Base-by-base conservation (phyloP, 2,113 vertebrate species). In the Charadrius vociferus region DNA sequence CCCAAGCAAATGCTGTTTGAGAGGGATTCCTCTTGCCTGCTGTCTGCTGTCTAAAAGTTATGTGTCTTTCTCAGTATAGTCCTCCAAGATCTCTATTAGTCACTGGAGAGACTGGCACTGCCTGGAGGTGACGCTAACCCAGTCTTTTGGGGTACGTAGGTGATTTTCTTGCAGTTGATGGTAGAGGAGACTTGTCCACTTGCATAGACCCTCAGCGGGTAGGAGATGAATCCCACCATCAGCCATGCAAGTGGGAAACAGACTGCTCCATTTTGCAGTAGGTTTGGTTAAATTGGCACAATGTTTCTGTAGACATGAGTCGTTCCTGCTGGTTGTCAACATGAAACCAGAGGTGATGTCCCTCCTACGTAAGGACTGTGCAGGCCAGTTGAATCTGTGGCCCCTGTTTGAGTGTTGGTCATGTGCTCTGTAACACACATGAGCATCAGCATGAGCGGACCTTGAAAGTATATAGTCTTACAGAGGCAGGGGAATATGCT, bases 1-100 rank as follows among this genome's bases (percentile, higher is more conserved):
- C 55, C 59, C 78, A 85, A 74, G 67, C 49, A 85, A 70, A 39
- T 70, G 70, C 43, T 90, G 30, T 68, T 90, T 93, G 90, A 77
- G 62, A 68, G 22, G 43, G 14, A 72, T 56, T 77, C 10, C 53
- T 88, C 39, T 66, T 66, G 37, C n/a, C 29, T 91, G 43, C 61
- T 95, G 50, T 83, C 63, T 18, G 4, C 34, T 4, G 3, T 67
- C 34, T 86, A 10, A 65, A 82, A 85, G 36, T 47, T 81, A 8
- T 3, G 21, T 86, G 52, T 67, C 52, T 80, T 19, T 78, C 84
- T 67, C 84, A 49, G 29, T 79, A 1, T 9, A n/a, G 39, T 72
- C 21, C 49, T 91, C 53, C 39, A 68, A 63, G 56, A 36, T 80
- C 47, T 58, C 30, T 71, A 0, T 15, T 55, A 61, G 68, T 73